Percentiles rank a stretch among this genome's conserved stretches.
Evolutionary conservation across 2,113 vertebrate genomes (phyloP).

Genomic region (Scalopus aquaticus): DNA sequence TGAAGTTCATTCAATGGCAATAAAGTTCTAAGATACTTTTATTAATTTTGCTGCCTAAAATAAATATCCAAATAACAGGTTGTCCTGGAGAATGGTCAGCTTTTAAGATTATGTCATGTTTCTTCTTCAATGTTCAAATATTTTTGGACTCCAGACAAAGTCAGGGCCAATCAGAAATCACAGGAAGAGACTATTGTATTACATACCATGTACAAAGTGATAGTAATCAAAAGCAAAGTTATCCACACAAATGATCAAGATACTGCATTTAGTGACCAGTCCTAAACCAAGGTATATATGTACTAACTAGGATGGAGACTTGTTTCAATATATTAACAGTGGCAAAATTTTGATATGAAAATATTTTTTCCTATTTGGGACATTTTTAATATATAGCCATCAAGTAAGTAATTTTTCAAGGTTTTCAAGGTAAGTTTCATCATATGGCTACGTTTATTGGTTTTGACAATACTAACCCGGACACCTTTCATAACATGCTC

Average conservation of each 20-base stretch:
- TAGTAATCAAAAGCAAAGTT: background rate
- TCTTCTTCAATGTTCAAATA: background rate
- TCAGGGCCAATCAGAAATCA: background rate
- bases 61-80: background rate
- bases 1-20: background rate
- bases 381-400: background rate
- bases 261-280: background rate
- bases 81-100: background rate
- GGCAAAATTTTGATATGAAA: background rate
- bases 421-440: background rate
- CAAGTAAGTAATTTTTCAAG: background rate
- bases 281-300: background rate
- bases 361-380: background rate
- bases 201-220: background rate
- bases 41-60: background rate
- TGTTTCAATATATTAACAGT: background rate
- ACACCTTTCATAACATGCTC: background rate
- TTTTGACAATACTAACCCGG: background rate
- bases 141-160: background rate
- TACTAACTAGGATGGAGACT: background rate
- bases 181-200: background rate
- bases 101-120: slow-evolving; percentile 1
- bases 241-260: background rate
- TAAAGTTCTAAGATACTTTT: background rate
- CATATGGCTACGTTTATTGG: background rate